Conservation (phyloP, 2,888 invertebrate species). For the Apoda limacodes region DNA sequence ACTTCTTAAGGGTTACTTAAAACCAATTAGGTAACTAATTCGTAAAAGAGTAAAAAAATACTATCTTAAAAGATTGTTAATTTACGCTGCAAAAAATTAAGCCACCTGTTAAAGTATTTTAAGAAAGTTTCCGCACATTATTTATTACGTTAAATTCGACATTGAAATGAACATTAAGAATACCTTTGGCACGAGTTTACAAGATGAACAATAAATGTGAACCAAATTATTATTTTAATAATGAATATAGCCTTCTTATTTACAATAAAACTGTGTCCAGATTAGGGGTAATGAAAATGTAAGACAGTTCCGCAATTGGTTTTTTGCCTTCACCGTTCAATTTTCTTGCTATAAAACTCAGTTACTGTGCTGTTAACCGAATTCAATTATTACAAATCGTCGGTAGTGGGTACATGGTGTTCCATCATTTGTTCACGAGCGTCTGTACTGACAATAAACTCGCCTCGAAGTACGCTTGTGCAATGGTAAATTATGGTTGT, state of each 20-base stretch:
- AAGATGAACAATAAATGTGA: constrained; percentile 15
- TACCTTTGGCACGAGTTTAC: constrained; percentile 18
- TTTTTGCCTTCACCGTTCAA: constrained; percentile 33
- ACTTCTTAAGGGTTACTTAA: too few species aligned
- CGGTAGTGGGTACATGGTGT: constrained; percentile 5
- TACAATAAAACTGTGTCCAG: constrained; percentile 32
- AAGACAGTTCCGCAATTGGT: constrained; percentile 28
- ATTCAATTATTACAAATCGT: constrained; percentile 36
- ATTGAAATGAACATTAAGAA: too few species aligned
- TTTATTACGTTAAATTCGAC: too few species aligned
- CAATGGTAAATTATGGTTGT: too few species aligned
- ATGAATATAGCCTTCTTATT: constrained; percentile 28
- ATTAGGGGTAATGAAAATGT: constrained; percentile 40
- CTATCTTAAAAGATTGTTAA: too few species aligned
- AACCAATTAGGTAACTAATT: too few species aligned
- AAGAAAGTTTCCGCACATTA: too few species aligned
- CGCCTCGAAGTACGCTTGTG: constrained; percentile 5
- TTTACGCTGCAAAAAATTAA: too few species aligned
- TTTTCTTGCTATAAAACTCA: constrained; percentile 37
- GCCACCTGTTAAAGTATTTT: too few species aligned
- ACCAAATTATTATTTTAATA: constrained; percentile 26
- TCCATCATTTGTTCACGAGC: too few species aligned
- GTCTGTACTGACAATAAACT: constrained; percentile 9
- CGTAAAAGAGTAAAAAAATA: too few species aligned
- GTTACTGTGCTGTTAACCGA: constrained; percentile 34